These are phyloP conservation scores for Rhogogaster chlorosoma DNA, from an alignment of 2,888 invertebrate genomes.

Conservation along the genomic window DNA sequence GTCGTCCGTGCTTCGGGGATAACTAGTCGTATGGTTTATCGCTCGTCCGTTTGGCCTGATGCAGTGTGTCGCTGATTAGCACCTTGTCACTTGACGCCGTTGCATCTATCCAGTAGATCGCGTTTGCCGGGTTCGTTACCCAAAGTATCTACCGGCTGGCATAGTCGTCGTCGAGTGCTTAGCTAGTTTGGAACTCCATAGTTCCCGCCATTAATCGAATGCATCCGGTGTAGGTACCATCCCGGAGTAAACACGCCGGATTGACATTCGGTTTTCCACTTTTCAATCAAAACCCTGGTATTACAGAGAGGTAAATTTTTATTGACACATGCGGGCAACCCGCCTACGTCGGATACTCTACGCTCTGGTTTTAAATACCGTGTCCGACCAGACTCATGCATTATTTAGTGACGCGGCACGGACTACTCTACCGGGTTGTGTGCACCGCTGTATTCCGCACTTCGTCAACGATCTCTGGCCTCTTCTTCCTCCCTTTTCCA, in stretches of 20 bases:
- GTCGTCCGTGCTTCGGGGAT: background rate
- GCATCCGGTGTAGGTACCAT: background rate
- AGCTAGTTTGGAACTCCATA: background rate
- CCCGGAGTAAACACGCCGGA: background rate
- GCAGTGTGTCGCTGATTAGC: constrained; percentile 25
- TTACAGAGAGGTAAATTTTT: constrained; percentile 22
- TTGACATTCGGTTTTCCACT: constrained; percentile 4
- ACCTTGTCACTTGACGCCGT: constrained; percentile 27
- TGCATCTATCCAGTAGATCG: background rate
- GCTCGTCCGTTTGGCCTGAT: background rate
- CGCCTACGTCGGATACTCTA: background rate
- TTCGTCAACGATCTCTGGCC: background rate
- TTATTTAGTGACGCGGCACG: constrained; percentile 70
- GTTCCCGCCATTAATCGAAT: background rate
- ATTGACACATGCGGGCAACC: background rate
- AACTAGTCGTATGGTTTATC: constrained; percentile 26
- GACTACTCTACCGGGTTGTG: constrained; percentile 9
- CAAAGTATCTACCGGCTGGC: background rate
- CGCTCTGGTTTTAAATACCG: constrained; percentile 67
- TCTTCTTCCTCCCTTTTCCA: background rate
- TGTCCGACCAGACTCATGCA: constrained; percentile 71
- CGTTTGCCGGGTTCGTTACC: constrained; percentile 11
- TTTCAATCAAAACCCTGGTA: constrained; percentile 21
- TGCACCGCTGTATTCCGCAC: background rate
- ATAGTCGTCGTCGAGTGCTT: background rate